Evolutionary conservation across 2,113 vertebrate species (phyloP).

Genomic region (Parus major): DNA sequence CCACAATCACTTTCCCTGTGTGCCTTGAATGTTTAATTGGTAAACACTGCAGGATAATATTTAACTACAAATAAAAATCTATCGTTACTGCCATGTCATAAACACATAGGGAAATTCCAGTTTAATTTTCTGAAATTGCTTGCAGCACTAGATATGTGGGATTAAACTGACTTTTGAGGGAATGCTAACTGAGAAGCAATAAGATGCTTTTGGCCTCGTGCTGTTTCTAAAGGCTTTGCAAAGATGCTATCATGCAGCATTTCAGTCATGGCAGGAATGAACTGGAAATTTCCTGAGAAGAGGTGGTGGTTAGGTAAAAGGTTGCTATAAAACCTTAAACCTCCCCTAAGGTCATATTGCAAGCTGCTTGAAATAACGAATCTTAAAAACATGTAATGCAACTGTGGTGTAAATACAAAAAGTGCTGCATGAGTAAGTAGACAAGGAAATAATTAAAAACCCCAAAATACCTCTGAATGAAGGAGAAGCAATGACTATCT

Average conservation of each 20-base stretch:
- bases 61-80: conserved; percentile 53
- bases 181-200: neutral
- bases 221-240: conserved; percentile 5
- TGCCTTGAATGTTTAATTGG: conserved; percentile 14
- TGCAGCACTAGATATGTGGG: conserved; percentile 5
- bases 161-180: conserved; percentile 39
- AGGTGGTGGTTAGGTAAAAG: conserved; percentile 29
- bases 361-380: neutral
- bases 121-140: conserved; percentile 61
- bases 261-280: conserved; percentile 38
- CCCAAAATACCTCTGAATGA: neutral
- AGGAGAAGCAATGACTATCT: neutral
- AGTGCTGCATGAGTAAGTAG: neutral
- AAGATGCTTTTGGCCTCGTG: neutral
- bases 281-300: conserved; percentile 29
- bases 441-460: neutral
- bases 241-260: conserved; percentile 38
- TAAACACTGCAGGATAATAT: conserved; percentile 49
- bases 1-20: conserved; percentile 12
- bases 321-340: conserved; percentile 32
- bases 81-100: neutral
- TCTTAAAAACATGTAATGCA: neutral
- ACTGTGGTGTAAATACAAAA: neutral
- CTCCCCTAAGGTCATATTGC: neutral
- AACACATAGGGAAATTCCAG: conserved; percentile 57